Evolutionary conservation across 1,140 invertebrate species (phyloP).

Genomic region (Drosophila teissieri): DNA sequence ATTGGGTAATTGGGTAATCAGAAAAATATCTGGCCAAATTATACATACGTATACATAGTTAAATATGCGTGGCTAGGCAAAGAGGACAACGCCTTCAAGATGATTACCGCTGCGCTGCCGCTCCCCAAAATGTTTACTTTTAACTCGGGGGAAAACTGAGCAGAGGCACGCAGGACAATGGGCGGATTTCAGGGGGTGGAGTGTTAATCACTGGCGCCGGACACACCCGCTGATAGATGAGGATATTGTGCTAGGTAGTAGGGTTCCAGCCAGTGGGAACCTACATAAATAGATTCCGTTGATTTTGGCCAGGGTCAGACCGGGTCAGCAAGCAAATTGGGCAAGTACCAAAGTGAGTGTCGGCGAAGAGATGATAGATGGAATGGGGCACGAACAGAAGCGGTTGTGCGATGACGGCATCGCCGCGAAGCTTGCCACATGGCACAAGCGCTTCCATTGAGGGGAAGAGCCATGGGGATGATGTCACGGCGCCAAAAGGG

Average conservation of each 20-base stretch:
- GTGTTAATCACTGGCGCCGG: constrained; percentile 15
- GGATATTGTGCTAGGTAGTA: constrained; percentile 1
- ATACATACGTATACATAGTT: no score
- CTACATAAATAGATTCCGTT: constrained; percentile 36
- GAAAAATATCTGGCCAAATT: background rate
- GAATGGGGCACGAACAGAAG: no score
- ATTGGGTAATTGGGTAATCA: no score
- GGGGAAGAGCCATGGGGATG: background rate
- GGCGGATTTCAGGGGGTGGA: background rate
- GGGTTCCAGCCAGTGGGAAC: background rate
- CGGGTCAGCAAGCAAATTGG: constrained; percentile 11
- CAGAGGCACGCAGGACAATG: constrained; percentile 2
- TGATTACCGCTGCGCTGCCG: background rate
- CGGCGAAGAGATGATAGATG: background rate
- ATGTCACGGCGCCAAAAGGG: background rate
- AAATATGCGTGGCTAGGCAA: no score
- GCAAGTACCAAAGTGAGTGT: background rate
- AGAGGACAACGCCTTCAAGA: constrained; percentile 4
- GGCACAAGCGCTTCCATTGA: background rate
- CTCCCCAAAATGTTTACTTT: background rate
- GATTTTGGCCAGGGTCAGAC: constrained; percentile 4
- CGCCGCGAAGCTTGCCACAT: constrained; percentile 4
- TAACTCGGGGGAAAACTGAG: background rate
- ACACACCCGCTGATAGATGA: constrained; percentile 19
- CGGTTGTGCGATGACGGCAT: constrained; percentile 11